Evolutionary conservation across 2,888 invertebrate species (phyloP), one percentile per base, ranked within the genome.

Genomic region (Hyposoter didymator): DNA sequence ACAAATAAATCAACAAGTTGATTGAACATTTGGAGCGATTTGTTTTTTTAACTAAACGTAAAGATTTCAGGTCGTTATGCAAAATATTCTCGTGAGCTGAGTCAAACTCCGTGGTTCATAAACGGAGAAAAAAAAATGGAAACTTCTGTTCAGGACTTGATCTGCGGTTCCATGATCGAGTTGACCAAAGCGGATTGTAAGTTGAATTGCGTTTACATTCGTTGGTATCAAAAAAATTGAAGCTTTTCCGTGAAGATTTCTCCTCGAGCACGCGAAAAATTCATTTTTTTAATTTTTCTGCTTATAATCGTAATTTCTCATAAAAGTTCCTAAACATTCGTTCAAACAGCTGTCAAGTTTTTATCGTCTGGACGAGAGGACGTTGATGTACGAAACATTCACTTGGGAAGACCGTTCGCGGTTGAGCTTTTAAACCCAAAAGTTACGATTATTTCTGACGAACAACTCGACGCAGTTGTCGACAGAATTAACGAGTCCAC

Each of bases 351-450:
- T 43, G 94, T 96, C n/a, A 97, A 97, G 91, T 98, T 99, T 94
- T 96, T 97, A 88, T 96, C 99, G 2, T 98, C 99, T 76, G 99
- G 99, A 0, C 95, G 99, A 55, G 99, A 99, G 94, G 99, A 99
- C 94, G 98, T 99, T 0, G 99, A 99, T 94, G 99, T 99, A 0
- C 95, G 99, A 82, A 99, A 98, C 94, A 94, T 99, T 85, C 98
- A 99, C 0, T 95, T 96, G 84, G 99, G 99, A 0, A 95, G 99
- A 10, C 99, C 99, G 0, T 99, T 99, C 94, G 97, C 97, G 0
- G 94, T 99, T 0, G 98, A 99, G 95, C 95, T 98, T 59, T 91
- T 96, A 0, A 96, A 97, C 93, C 96, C 97, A 0, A 95, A 94
- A 86, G 92, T 94, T 32, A 95, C 95, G 22, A 93, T 94, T 49